Evolutionary conservation across 2,797 vertebrate genomes (phyloP).

Genomic region (Ciconia nigra): DNA sequence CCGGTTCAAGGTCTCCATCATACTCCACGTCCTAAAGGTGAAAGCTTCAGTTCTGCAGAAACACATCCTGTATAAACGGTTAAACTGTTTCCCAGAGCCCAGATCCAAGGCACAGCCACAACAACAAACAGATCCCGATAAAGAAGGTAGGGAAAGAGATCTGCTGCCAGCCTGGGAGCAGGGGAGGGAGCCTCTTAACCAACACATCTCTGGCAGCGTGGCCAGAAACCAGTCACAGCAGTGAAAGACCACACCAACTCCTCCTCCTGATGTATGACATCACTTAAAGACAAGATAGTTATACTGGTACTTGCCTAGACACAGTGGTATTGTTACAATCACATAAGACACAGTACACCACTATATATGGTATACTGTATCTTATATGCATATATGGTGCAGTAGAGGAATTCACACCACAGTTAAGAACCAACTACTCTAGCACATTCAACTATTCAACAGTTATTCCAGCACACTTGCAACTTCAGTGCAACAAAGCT

Average conservation of each 20-base stretch:
- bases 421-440: neutral
- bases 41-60: neutral
- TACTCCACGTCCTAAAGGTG: neutral
- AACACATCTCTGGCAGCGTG: neutral
- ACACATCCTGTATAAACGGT: neutral
- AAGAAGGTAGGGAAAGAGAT: neutral
- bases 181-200: neutral
- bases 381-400: neutral
- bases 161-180: neutral
- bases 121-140: fast-evolving
- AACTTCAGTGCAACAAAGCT: neutral
- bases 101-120: neutral
- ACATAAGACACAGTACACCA: neutral
- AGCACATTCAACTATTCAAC: neutral
- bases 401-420: neutral
- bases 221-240: neutral
- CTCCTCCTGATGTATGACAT: neutral
- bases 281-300: neutral
- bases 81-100: neutral
- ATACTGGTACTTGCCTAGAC: neutral
- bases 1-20: neutral
- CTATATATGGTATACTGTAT: neutral
- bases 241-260: neutral
- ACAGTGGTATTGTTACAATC: neutral
- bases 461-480: neutral